phyloP scores from a whole-genome alignment of 2,797 vertebrate species.

The Coregonus sp. region DNA sequence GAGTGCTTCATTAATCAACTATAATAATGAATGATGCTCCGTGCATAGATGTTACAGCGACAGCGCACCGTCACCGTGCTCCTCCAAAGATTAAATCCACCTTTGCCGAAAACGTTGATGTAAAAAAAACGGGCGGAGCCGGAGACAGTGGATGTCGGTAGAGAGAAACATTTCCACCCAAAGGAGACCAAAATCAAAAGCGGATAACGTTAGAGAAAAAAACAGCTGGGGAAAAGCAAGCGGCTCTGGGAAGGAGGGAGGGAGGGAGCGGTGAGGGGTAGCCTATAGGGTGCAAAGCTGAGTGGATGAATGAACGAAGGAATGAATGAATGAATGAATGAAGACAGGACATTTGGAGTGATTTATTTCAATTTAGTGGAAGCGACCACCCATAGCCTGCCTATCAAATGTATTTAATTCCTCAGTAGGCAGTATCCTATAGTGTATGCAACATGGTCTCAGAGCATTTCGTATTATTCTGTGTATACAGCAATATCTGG shows the following conservation, averaged over 20 bases:
- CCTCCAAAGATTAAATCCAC: conserved; percentile 12
- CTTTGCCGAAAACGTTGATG: conserved; percentile 14
- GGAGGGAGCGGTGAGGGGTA: conserved; percentile 2
- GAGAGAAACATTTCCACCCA: conserved; percentile 33
- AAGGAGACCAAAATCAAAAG: conserved; percentile 23
- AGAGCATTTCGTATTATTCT: too few species aligned
- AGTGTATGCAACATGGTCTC: neutral
- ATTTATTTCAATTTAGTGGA: neutral
- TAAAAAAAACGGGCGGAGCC: conserved; percentile 31
- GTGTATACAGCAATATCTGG: neutral
- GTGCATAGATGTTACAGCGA: neutral
- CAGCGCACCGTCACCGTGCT: conserved; percentile 4
- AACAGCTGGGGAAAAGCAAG: conserved; percentile 11
- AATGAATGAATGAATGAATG: neutral
- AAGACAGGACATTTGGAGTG: neutral
- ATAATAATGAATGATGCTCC: neutral
- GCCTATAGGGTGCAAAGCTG: conserved; percentile 1
- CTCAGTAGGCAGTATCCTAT: neutral
- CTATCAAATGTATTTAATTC: neutral
- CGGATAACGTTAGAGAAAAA: conserved; percentile 25
- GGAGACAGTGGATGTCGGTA: conserved; percentile 27
- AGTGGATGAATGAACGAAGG: conserved; percentile 5
- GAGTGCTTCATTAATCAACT: conserved; percentile 75
- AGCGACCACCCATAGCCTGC: neutral
- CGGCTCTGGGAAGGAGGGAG: conserved; percentile 18